A percentile compares a stretch with the other conserved stretches of the same genome.
Conservation (phyloP, 2,113 vertebrate species). For the Pygoscelis adeliae region DNA sequence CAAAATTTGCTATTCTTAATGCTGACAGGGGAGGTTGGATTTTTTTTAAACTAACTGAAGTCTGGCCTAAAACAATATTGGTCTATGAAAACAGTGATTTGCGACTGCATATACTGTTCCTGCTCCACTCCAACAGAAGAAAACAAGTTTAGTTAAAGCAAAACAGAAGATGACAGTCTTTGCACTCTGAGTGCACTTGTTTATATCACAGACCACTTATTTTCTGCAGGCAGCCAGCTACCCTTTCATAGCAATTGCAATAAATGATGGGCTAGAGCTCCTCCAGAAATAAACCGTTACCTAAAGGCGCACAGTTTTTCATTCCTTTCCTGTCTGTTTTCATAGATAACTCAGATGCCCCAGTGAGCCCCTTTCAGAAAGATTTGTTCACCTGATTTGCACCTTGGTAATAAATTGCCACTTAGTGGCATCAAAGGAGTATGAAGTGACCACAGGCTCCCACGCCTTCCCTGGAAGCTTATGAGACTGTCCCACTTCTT, state of each 20-base stretch:
- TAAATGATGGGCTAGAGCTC: neutral
- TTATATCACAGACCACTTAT: neutral
- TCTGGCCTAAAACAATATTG: neutral
- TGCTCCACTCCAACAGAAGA: neutral
- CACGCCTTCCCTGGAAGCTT: neutral
- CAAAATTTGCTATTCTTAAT: neutral
- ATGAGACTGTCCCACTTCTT: neutral
- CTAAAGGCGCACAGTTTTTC: neutral
- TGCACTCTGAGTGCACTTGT: neutral
- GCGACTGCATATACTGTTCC: neutral
- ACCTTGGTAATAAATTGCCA: neutral
- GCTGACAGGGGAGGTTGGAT: neutral
- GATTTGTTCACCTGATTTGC: conserved; percentile 7
- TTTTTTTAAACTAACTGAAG: neutral
- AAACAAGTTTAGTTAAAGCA: neutral
- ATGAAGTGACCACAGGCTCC: neutral
- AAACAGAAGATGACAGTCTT: neutral
- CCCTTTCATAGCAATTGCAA: neutral
- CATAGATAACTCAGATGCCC: neutral
- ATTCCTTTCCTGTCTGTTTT: neutral
- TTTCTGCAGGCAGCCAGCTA: neutral
- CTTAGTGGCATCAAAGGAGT: neutral
- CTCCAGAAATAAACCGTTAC: neutral
- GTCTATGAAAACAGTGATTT: neutral
- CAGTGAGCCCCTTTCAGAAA: neutral